Conservation (phyloP, 2,113 vertebrate genomes). For the Hirundichthys speculiger region DNA sequence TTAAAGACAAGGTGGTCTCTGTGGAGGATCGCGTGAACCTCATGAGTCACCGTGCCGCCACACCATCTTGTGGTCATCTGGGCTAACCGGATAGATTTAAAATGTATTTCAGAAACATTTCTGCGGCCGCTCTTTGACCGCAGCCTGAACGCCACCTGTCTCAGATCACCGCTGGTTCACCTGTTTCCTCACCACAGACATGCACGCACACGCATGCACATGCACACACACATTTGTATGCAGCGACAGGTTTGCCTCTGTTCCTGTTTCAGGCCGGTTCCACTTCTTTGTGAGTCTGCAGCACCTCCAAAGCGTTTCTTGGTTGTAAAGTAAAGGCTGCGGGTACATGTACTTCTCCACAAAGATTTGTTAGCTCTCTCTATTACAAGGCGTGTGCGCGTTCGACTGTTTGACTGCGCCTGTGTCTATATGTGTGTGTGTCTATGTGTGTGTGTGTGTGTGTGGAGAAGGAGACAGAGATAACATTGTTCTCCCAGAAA, state of each 20-base stretch:
- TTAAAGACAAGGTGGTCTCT: background rate
- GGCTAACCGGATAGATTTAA: background rate
- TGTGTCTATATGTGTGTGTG: conserved; percentile 13
- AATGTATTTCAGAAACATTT: too few relatives aligned
- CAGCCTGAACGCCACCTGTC: conserved; percentile 26
- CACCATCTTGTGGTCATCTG: background rate
- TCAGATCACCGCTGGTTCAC: conserved; percentile 31
- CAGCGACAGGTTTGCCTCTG: conserved; percentile 35
- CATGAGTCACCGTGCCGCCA: background rate
- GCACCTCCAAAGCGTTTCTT: conserved; percentile 28
- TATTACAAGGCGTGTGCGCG: conserved; percentile 52
- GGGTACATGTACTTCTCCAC: conserved; percentile 68
- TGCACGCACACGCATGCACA: background rate
- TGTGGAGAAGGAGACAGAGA: conserved; percentile 60
- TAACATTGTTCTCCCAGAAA: conserved; percentile 76
- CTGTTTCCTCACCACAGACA: conserved; percentile 30
- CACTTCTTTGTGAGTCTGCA: conserved; percentile 54
- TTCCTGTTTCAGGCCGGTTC: conserved; percentile 59
- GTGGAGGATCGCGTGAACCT: background rate
- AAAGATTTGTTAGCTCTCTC: conserved; percentile 69
- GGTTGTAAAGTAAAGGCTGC: conserved; percentile 64
- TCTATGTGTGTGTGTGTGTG: conserved; percentile 31
- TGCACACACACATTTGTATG: conserved; percentile 45
- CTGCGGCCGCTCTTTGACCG: conserved; percentile 1
- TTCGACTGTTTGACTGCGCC: conserved; percentile 7